Base-by-base conservation (phyloP, 2,888 invertebrate genomes). In the Lasioglossum lativentre region DNA sequence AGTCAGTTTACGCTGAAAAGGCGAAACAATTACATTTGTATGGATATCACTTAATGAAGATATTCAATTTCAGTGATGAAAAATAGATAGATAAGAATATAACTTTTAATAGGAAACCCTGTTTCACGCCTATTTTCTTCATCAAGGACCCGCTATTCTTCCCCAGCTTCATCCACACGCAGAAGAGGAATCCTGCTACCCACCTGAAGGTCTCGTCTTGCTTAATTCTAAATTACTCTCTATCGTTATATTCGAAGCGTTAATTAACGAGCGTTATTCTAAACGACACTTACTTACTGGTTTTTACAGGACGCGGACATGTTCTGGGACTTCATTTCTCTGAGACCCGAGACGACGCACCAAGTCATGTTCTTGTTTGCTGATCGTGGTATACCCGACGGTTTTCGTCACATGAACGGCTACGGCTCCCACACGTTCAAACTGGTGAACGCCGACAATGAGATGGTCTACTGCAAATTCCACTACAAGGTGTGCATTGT, bases 361-460 rank as follows among this genome's bases (percentile, higher is more conserved):
- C 99, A 99, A 94, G 95, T 97, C 23, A 95, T 97, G 94, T 97
- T 99, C 95, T 95, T 99, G 92, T 99, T 99, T 94, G 97, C 98
- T 42, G 99, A 99, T 95, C 97, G 99, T 92, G 99, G 99, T 72
- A 98, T 98, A 90, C 99, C 99, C 12, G 98, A 99, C 95, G 99
- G 99, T 34, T 97, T 97, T 95, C 97, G 99, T 79, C 97, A 97
- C 95, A 99, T 99, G 99, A 98, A 99, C 94, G 99, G 99, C 66
- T 99, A 98, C 93, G 99, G 99, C 8, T 98, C 98, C 0, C 99
- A 99, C 94, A 98, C 99, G 0, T 99, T 98, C 95, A 99, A 99
- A 94, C 95, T 99, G 88, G 96, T 99, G 4, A 99, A 99, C 95
- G 96, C 96, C 16, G 96, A 97, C 81, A 97, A 97, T 1, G 96